Base-by-base conservation (phyloP, 2,888 invertebrate species). In the Argynnis bischoffii region DNA sequence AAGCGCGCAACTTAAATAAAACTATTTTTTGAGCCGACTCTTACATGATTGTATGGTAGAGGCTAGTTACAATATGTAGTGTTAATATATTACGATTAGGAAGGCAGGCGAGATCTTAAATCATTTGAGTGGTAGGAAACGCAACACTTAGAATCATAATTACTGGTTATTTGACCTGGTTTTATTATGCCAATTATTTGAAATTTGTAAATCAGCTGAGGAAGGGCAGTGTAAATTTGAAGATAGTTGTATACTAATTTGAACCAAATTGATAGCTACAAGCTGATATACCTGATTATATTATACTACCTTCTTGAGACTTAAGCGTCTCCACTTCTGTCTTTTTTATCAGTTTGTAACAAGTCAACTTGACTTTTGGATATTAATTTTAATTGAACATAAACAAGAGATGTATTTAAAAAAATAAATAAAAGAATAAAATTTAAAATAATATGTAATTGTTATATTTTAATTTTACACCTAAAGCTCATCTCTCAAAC, bases 91-190 rank as follows among this genome's bases (percentile, higher is more conserved):
- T 61, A 59, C 59, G 55, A 70, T 73, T 70, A 69, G 51, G 73
- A 73, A 75, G 72, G 75, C 51, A 66, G 70, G 35, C 64, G 64
- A 67, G 67, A 68, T 69, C 61, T 71, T 71, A 63, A 75, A 72
- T 72, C 69, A 71, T 31, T 67, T 63, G 64, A 71, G 60, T 53
- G 69, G 63, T 55, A 71, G 71, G 72, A 73, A 74, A 73, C 65
- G 63, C 64, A 66, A 67, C 61, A 70, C 55, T 72, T 69, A 41
- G 61, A 68, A 47, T 65, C 59, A 69, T 70, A 70, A 69, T 70
- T 69, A 67, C 59, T 51, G 55, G 54, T 63, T 71, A 57, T 69
- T 60, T 56, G 66, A 71, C 69, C 67, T 69, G 67, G 64, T 69
- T 71, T 66, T 71, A 69, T 64, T 55, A 56, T 56, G 63, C 56